A percentile compares a stretch with the other conserved stretches of the same genome.
phyloP scores from a whole-genome alignment of 2,113 vertebrate genomes.

The Chelonoidis abingdonii region DNA sequence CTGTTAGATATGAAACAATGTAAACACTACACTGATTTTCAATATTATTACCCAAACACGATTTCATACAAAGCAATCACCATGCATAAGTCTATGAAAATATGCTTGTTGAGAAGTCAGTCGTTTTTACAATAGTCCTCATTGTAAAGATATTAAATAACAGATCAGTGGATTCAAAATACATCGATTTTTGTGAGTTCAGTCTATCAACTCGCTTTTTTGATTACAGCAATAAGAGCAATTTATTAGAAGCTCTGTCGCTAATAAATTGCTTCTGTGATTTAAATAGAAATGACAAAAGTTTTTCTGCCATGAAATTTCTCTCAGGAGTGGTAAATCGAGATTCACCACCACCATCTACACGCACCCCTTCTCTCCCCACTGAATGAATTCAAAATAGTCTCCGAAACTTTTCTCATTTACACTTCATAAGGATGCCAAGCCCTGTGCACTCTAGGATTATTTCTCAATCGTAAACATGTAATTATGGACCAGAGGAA shows the following conservation, averaged over 20 bases:
- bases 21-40: slow-evolving; percentile 79
- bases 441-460: too few relatives aligned
- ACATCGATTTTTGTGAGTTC: neutral
- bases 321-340: neutral
- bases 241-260: neutral
- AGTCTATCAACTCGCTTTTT: neutral
- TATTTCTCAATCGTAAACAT: neutral
- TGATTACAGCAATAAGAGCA: neutral
- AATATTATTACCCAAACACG: slow-evolving; percentile 80
- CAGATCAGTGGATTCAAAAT: slow-evolving; percentile 25
- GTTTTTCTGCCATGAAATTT: neutral
- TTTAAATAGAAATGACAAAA: neutral
- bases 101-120: slow-evolving; percentile 46
- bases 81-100: slow-evolving; percentile 71
- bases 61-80: slow-evolving; percentile 81
- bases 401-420: neutral
- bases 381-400: neutral
- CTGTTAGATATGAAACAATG: slow-evolving; percentile 64
- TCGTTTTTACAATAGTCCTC: slow-evolving; percentile 36
- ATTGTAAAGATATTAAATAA: slow-evolving; percentile 67
- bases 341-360: neutral
- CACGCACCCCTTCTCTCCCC: neutral
- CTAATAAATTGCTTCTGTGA: slow-evolving; percentile 42
- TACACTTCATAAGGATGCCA: neutral
- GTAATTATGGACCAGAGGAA: neutral